Base-by-base conservation (phyloP, 2,888 invertebrate species). In the Proisotoma minuta region DNA sequence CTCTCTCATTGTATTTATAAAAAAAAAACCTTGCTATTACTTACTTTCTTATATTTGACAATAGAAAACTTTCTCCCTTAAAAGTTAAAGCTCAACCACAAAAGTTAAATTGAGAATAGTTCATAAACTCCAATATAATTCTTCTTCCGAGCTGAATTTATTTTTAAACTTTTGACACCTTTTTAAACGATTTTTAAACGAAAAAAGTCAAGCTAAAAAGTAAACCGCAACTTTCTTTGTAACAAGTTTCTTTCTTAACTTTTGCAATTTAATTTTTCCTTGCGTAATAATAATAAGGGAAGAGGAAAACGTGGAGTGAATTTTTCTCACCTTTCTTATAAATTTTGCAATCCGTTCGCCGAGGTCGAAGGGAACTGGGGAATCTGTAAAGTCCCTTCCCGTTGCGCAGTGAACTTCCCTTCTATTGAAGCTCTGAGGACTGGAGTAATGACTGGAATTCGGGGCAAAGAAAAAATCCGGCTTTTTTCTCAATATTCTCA, bases 261-360 rank as follows among this genome's bases (percentile, higher is more conserved):
- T n/a, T n/a, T n/a, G n/a, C n/a, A n/a, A n/a, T n/a, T n/a, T n/a
- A n/a, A n/a, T n/a, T n/a, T n/a, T n/a, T n/a, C n/a, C n/a, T n/a
- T n/a, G n/a, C n/a, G n/a, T n/a, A n/a, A n/a, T n/a, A n/a, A n/a
- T n/a, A n/a, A n/a, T 34, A 10, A 43, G 18, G 20, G 43, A n/a
- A 12, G 5, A 43, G 43, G 43, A 43, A 43, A 43, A 43, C 8
- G 34, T 34, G 8, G 8, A 34, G 8, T 34, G n/a, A n/a, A n/a
- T n/a, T n/a, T 5, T 20, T 4, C 76, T 76, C 78, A 89, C 89
- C 85, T 89, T 92, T 80, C 91, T 84, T 65, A 93, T 83, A 75
- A 88, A 83, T 77, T 88, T 85, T 18, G 91, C 90, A 75, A 93
- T 93, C 81, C 91, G 91, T 77, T 93, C 92, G 3, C 93, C 93